Conservation (phyloP, 2,797 vertebrate genomes). For the Thalassophryne amazonica region DNA sequence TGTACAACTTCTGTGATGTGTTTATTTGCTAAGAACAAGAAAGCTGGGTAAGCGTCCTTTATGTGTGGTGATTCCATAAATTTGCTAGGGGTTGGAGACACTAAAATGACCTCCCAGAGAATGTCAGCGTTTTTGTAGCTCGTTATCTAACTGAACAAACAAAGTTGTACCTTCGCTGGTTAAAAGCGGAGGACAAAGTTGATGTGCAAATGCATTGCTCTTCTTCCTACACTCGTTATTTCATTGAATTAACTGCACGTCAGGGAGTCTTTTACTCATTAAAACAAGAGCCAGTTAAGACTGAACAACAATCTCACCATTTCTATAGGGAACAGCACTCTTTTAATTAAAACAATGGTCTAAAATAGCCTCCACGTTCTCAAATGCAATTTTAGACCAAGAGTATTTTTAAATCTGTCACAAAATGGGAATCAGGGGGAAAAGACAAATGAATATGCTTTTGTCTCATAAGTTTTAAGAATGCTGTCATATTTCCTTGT, state of each 20-base stretch:
- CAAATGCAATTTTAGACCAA: conserved; percentile 21
- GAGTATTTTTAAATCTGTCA: conserved; percentile 44
- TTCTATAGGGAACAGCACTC: conserved; percentile 41
- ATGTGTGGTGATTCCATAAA: too few species aligned
- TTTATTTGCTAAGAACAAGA: too few species aligned
- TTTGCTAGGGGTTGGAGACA: too few species aligned
- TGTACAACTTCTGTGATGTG: too few species aligned
- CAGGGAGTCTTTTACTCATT: conserved; percentile 29
- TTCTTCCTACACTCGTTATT: conserved; percentile 15
- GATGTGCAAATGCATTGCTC: conserved; percentile 1
- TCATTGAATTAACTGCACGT: conserved; percentile 25
- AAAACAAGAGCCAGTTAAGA: conserved; percentile 28
- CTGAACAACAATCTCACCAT: conserved; percentile 39
- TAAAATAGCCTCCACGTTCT: conserved; percentile 25
- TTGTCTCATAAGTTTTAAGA: conserved; percentile 5
- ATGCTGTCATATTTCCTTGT: conserved; percentile 9
- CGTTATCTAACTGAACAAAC: neutral
- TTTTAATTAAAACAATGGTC: conserved; percentile 22
- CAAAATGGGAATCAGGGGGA: neutral
- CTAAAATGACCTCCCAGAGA: too few species aligned
- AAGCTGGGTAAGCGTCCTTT: too few species aligned
- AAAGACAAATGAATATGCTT: neutral
- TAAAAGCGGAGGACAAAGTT: neutral
- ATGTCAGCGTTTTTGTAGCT: too few species aligned
- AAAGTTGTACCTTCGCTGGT: neutral